Evolutionary conservation across 1,140 invertebrate species (phyloP), one percentile per base, ranked within the genome.

Genomic region (Lepidurus packardi): DNA sequence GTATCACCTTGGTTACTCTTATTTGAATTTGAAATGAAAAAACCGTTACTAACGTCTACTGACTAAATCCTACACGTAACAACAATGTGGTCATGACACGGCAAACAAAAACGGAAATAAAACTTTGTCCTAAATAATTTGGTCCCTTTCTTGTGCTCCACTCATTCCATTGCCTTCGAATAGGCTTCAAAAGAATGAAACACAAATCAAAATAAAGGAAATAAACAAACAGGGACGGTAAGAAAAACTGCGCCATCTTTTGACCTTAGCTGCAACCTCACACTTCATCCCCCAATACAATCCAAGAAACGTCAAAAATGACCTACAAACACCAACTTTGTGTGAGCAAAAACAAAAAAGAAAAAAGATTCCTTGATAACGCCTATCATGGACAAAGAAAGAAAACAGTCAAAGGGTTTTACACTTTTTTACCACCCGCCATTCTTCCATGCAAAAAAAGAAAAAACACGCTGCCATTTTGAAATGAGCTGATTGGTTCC

Each of bases 211-310:
- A n/a, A 77, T 41, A 16, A 77, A 41, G 21, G 41, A 24, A 16
- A 43, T n/a, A 77, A 45, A 53, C 6, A 65, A 45, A 45, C 24
- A 77, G 53, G 76, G 44, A 45, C 76, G 76, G 76, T 45, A 77
- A 53, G 76, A 24, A 47, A 24, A 43, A 76, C 16, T 65, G 21
- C 53, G 21, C 21, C 13, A 65, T 16, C 21, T 65, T 65, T 65
- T n/a, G 21, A 65, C 7, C 6, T 65, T 65, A 65, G 53, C 53
- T 65, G 53, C 53, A 65, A 65, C 3, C 34, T 4, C 3, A 34
- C 34, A 34, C 34, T 34, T 34, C 34, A 4, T 34, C 34, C 34
- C 3, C 34, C 3, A 34, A 34, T 34, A 65, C 53, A 7, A 65
- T 11, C 47, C 13, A 65, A 65, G 1, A 65, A 5, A n/a, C 16